Base-by-base conservation (phyloP, 2,888 invertebrate genomes). In the Perizoma flavofasciatum region DNA sequence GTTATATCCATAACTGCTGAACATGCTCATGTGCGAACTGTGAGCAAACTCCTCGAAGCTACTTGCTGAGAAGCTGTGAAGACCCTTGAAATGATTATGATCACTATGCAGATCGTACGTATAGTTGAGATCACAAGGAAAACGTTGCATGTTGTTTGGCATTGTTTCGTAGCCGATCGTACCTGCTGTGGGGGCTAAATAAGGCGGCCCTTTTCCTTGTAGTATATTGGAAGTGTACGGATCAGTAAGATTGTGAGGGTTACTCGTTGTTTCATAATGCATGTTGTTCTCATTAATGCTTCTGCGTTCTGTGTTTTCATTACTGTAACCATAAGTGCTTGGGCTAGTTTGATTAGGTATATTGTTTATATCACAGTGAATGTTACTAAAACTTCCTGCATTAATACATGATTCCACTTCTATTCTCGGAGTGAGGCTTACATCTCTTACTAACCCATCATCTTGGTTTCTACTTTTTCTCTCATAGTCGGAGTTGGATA, bases 371-470 rank as follows among this genome's bases (percentile, higher is more conserved):
- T 95, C 94, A 79, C 95, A 95, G 78, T 95, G 95, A 51, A 95
- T 89, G 79, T 94, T 95, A 68, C 94, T 94, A 75, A 95, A 96
- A 78, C 93, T 94, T 34, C 94, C 94, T 60, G 93, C 86, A 78
- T 94, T 94, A 22, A 95, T 93, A 79, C 95, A 95, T 46, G 94
- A 93, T 78, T 94, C 94, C 58, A 94, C 93, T 79, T 94, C 94
- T 49, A 94, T 86, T 73, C 93, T 92, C 37, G 93, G 93, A 66
- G 92, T 86, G 41, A 93, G 79, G 72, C 76, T 92, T 22, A 93
- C 92, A 73, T 94, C 94, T 67, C 93, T 86, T 63, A 94, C 75
- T 70, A 93, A 81, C 43, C 85, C 84, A 64, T 88, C 88, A 65
- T 88, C 88, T 66, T 84, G 83, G 69, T 74, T 79, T 65, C 82